A percentile compares a stretch with the other conserved stretches of the same genome.
These are phyloP conservation scores for Heterochromis multidens DNA, from an alignment of 2,113 vertebrate species.

Conservation along the genomic window DNA sequence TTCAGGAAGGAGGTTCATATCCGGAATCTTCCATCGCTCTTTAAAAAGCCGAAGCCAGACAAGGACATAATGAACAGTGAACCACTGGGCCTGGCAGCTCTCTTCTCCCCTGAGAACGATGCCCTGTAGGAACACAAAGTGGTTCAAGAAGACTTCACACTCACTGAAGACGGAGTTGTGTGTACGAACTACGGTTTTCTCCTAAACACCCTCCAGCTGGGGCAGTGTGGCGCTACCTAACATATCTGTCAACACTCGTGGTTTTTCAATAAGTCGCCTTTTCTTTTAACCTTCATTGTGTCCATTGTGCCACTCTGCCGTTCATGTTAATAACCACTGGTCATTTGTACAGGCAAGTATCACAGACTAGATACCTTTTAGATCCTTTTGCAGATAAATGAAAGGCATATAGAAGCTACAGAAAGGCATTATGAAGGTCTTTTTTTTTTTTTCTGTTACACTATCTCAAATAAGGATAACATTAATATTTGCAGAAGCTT, in stretches of 20 bases:
- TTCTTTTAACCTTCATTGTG: background rate
- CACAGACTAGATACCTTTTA: background rate
- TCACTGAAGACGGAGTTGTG: slow-evolving; percentile 18
- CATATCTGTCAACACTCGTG: slow-evolving; percentile 19
- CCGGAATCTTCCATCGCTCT: slow-evolving; percentile 94
- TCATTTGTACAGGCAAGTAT: background rate
- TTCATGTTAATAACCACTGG: background rate
- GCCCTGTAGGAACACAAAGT: slow-evolving; percentile 30
- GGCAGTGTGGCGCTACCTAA: background rate
- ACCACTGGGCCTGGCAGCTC: slow-evolving; percentile 71
- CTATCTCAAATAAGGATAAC: background rate
- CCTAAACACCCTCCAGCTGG: background rate
- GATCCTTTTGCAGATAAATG: background rate
- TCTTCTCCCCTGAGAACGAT: slow-evolving; percentile 74
- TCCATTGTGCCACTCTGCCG: background rate
- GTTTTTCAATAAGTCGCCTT: background rate
- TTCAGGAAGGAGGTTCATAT: slow-evolving; percentile 99
- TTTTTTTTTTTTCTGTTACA: background rate
- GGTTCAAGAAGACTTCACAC: slow-evolving; percentile 7
- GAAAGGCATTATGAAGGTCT: background rate
- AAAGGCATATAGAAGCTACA: background rate
- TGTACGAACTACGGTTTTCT: background rate
- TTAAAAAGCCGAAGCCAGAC: slow-evolving; percentile 87
- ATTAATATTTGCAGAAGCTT: background rate
- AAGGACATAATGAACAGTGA: slow-evolving; percentile 81